Base-by-base conservation (phyloP, 1,140 invertebrate species). In the Melitaea cinxia region DNA sequence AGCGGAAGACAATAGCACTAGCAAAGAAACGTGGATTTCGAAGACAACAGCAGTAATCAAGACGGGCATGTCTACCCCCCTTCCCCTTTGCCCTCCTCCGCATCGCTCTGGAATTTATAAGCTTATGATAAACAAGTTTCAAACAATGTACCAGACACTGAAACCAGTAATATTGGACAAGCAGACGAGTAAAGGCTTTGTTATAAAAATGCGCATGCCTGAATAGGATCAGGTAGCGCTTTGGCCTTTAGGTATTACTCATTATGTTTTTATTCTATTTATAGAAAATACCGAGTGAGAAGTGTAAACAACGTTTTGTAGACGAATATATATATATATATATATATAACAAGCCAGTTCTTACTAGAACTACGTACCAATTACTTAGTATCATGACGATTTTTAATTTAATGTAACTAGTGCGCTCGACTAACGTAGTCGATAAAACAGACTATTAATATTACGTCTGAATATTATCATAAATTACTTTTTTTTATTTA, bases 1-100 rank as follows among this genome's bases (percentile, higher is more conserved):
- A 73, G 65, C 73, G 68, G 67, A 56, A 60, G 70, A 84, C 82
- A 82, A 82, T 76, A 73, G 75, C 69, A 55, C 61, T 73, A 72
- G 72, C 73, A 61, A 74, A 78, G 73, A 71, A 70, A 70, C 77
- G 73, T 73, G 73, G 78, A 77, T 78, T 77, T 77, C 12, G 65
- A 80, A 84, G 80, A 84, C 82, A 84, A 84, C 81, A 60, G 73
- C 59, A 68, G 80, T 78, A 82, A 84, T 84, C 80, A 82, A 73
- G 68, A 68, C 77, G 65, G 65, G 39, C 52, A 49, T 6, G 33
- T 45, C 65, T 56, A n/a, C 45, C 63, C 61, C 21, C 57, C 28
- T 33, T 28, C 62, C 24, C 30, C 12, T 52, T 45, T 35, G 35
- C 54, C 30, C 66, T 50, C 47, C 66, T 50, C 56, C 64, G 50